These are phyloP conservation scores for Tyto alba DNA, from an alignment of 2,113 vertebrate genomes.

Conservation along the genomic window DNA sequence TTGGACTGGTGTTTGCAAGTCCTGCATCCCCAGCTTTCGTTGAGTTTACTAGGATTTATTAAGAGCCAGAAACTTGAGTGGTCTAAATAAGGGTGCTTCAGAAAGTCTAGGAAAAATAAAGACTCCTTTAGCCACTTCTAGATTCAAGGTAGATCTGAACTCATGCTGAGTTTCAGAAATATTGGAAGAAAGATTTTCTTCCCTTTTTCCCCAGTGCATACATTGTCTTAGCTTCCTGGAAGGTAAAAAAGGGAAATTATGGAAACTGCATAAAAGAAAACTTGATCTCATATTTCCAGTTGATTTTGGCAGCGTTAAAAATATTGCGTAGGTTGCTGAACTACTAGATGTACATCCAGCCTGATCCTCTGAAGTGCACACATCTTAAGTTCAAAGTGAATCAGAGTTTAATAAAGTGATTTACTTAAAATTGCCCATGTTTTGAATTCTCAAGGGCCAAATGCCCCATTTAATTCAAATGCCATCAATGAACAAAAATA, in stretches of 20 bases:
- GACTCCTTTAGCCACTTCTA: neutral
- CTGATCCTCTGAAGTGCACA: conserved; percentile 8
- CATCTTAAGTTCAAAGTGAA: neutral
- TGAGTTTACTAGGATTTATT: neutral
- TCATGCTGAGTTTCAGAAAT: neutral
- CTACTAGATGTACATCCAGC: neutral
- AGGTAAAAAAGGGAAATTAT: neutral
- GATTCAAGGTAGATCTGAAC: neutral
- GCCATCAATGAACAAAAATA: neutral
- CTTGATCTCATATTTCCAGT: neutral
- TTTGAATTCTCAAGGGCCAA: conserved; percentile 29
- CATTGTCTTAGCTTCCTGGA: neutral
- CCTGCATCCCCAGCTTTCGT: neutral
- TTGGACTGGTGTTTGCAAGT: neutral
- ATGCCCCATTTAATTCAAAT: neutral
- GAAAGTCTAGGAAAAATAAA: neutral
- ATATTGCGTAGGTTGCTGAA: neutral
- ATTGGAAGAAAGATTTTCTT: neutral
- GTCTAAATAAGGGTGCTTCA: neutral
- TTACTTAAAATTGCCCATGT: neutral
- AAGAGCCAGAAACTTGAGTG: neutral
- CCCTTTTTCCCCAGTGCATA: neutral
- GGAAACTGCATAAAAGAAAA: neutral
- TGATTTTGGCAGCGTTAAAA: conserved; percentile 16
- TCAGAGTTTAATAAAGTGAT: conserved; percentile 13